Evolutionary conservation across 2,113 vertebrate genomes (phyloP).

Genomic region (Pseudorhombus dupliciocellatus): DNA sequence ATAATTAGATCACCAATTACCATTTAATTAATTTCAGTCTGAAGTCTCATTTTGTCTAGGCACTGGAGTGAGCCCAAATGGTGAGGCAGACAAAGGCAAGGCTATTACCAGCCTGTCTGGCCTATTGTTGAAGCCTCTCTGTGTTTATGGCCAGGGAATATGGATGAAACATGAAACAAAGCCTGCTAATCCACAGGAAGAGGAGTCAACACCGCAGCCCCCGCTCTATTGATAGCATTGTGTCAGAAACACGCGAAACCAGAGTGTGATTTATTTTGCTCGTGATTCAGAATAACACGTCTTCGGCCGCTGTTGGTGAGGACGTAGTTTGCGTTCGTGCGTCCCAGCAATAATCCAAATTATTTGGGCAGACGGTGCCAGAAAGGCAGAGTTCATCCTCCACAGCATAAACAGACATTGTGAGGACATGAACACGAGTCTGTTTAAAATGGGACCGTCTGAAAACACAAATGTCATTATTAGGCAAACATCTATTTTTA

Average conservation of each 20-base stretch:
- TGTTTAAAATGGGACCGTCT: slow-evolving; percentile 26
- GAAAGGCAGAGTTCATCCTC: slow-evolving; percentile 40
- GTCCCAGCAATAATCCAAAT: slow-evolving; percentile 58
- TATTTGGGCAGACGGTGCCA: slow-evolving; percentile 60
- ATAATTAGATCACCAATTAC: slow-evolving; percentile 88
- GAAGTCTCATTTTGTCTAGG: slow-evolving; percentile 82
- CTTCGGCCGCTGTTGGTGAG: slow-evolving; percentile 29
- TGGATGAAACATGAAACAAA: slow-evolving; percentile 82
- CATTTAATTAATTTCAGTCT: slow-evolving; percentile 86
- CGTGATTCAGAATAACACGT: slow-evolving; percentile 61
- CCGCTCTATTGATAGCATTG: slow-evolving; percentile 71
- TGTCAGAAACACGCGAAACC: slow-evolving; percentile 68
- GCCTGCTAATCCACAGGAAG: slow-evolving; percentile 74
- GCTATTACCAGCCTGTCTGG: slow-evolving; percentile 79
- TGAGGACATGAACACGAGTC: slow-evolving; percentile 31
- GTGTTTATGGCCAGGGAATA: slow-evolving; percentile 80
- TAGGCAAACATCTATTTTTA: background rate
- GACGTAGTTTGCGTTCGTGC: slow-evolving; percentile 36
- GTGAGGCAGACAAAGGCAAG: slow-evolving; percentile 79
- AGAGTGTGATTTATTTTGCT: slow-evolving; percentile 75
- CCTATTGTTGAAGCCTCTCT: slow-evolving; percentile 75
- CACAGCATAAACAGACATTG: slow-evolving; percentile 56
- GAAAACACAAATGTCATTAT: slow-evolving; percentile 16
- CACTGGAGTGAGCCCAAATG: slow-evolving; percentile 80
- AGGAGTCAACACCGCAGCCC: slow-evolving; percentile 72